phyloP scores from a whole-genome alignment of 2,113 vertebrate species.

The Crocuta crocuta region DNA sequence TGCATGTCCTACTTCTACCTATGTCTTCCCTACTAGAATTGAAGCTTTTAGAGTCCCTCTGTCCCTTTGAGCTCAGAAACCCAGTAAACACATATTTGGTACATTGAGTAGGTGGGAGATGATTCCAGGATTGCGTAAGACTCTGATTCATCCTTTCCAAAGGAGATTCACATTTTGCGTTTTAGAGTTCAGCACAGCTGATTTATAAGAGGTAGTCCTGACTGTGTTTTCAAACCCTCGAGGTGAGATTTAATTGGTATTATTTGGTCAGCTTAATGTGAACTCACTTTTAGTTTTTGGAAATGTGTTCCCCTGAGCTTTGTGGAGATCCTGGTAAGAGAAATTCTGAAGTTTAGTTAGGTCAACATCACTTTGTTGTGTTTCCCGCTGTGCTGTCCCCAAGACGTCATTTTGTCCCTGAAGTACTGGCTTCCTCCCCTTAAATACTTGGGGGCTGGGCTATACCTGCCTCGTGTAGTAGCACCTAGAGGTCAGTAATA shows the following conservation, averaged over 20 bases:
- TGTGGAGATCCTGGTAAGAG: background rate
- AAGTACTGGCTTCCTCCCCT: background rate
- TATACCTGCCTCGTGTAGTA: background rate
- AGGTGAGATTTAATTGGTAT: conserved; percentile 47
- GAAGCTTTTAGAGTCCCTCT: background rate
- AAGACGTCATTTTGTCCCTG: background rate
- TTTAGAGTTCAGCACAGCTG: background rate
- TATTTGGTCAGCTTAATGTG: background rate
- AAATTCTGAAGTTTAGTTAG: background rate
- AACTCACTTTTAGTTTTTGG: conserved; percentile 35
- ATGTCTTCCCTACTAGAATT: background rate
- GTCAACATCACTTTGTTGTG: background rate
- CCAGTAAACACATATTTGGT: background rate
- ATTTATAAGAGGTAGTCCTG: background rate
- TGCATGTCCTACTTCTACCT: background rate
- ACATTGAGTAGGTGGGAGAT: background rate
- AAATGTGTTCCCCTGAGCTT: background rate
- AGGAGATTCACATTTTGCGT: background rate
- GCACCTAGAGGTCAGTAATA: conserved; percentile 48
- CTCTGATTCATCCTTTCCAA: background rate
- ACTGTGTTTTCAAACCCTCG: conserved; percentile 24
- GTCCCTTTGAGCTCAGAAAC: background rate
- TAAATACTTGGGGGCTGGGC: background rate
- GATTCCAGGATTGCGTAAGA: background rate
- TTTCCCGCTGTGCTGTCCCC: fast-evolving